A percentile compares a stretch with the other conserved stretches of the same genome.
Evolutionary conservation across 1,140 invertebrate species (phyloP).

Genomic region (Drosophila tsacasi): DNA sequence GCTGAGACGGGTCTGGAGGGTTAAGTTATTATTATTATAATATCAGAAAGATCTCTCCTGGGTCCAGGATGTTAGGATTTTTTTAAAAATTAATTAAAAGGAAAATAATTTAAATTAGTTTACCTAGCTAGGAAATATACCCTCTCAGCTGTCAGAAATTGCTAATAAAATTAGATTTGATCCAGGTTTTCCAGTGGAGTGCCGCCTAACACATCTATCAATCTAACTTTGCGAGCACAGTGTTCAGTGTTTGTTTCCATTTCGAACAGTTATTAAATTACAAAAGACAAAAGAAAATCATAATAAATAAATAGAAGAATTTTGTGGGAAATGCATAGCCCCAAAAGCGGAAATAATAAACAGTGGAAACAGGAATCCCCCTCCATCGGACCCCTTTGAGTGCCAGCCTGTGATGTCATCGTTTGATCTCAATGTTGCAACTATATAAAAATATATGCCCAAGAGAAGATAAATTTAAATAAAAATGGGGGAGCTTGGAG

Average conservation of each 20-base stretch:
- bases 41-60: no score
- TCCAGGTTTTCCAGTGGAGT: not conserved
- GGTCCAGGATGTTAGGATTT: no score
- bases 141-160: not conserved
- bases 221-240: not conserved
- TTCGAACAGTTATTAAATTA: slow-evolving; percentile 15
- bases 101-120: no score
- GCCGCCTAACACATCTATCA: slow-evolving; percentile 1
- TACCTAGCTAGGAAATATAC: not conserved
- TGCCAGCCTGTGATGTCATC: slow-evolving; percentile 25
- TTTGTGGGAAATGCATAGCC: not conserved
- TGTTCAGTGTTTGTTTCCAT: not conserved
- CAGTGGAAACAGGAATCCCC: not conserved
- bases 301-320: not conserved
- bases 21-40: not conserved
- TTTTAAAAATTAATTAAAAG: no score
- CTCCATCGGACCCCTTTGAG: no score
- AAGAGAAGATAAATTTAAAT: slow-evolving; percentile 30
- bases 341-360: slow-evolving; percentile 25
- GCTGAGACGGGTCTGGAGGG: not conserved
- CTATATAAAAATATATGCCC: not conserved
- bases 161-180: not conserved
- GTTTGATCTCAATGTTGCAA: slow-evolving; percentile 30
- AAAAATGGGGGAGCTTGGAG: not conserved
- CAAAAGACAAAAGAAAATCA: slow-evolving; percentile 12